phyloP scores from a whole-genome alignment of 2,888 invertebrate species.

The Rhynchonema sp. region DNA sequence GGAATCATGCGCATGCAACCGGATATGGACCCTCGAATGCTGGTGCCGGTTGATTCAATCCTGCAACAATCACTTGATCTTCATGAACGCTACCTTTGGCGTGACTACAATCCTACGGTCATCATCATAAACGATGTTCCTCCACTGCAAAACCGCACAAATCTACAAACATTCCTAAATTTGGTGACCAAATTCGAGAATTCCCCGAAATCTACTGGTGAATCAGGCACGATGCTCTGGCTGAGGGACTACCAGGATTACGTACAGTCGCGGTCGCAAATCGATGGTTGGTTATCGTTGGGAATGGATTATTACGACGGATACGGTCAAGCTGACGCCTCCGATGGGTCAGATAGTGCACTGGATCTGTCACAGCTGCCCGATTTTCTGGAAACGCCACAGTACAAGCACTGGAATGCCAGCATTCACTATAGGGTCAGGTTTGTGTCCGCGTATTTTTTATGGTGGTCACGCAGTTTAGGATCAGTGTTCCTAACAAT shows the following conservation, averaged over 20 bases:
- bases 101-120: not conserved
- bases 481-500: too few species aligned
- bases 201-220: not conserved
- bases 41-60: not conserved
- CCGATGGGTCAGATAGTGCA: not conserved
- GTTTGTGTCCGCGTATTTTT: too few species aligned
- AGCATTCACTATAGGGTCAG: not conserved
- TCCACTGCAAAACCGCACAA: not conserved
- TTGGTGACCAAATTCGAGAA: not conserved
- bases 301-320: not conserved
- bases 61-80: not conserved
- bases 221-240: not conserved
- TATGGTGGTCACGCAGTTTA: too few species aligned
- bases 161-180: not conserved
- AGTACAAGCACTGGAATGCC: not conserved
- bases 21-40: not conserved
- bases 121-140: not conserved
- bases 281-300: not conserved
- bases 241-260: not conserved
- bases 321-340: not conserved
- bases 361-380: not conserved
- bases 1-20: not conserved
- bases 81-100: not conserved
- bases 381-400: not conserved
- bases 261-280: not conserved